A percentile compares a stretch with the other conserved stretches of the same genome.
phyloP scores from a whole-genome alignment of 2,113 vertebrate species.

The Paradisaea rubra region DNA sequence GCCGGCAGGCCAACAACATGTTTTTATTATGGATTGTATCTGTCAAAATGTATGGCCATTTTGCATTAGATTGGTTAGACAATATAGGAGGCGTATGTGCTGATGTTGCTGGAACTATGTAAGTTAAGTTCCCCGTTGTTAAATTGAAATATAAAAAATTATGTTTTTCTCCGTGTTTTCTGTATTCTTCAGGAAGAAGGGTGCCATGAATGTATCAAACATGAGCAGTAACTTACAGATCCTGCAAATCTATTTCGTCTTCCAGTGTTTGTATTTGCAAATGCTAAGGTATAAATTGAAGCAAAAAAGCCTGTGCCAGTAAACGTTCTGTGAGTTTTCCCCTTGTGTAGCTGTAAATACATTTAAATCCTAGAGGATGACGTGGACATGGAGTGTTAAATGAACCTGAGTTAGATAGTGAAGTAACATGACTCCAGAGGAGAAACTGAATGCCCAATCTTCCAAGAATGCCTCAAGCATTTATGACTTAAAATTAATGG shows the following conservation, averaged over 20 bases:
- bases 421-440: neutral
- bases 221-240: neutral
- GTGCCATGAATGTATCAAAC: neutral
- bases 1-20: neutral
- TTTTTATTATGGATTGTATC: neutral
- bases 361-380: neutral
- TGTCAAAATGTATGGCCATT: neutral
- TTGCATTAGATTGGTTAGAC: neutral
- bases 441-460: neutral
- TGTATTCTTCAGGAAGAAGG: neutral
- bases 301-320: neutral
- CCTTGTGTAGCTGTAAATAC: neutral
- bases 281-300: neutral
- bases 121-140: neutral
- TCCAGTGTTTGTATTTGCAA: neutral
- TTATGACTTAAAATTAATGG: neutral
- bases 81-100: neutral
- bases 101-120: neutral
- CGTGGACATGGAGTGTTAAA: neutral
- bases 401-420: neutral
- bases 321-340: neutral
- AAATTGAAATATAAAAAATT: neutral
- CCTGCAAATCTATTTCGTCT: neutral
- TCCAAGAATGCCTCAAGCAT: neutral
- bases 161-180: neutral